Conservation (phyloP, 2,113 vertebrate genomes). For the Oostethus manadensis region DNA sequence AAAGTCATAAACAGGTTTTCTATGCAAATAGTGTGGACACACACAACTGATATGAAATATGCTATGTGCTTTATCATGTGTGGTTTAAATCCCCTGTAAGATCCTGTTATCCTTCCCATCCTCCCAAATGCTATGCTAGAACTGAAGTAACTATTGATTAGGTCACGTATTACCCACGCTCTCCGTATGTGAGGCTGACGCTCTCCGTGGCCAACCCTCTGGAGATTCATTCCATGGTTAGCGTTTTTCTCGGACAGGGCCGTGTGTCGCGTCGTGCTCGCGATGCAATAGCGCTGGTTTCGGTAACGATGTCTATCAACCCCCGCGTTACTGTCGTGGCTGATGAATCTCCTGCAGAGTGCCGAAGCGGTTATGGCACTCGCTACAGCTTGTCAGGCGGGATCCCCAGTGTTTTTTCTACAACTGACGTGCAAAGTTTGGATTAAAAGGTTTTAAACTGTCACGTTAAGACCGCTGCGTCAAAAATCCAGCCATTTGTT, state of each 20-base stretch:
- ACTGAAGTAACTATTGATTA: conserved; percentile 60
- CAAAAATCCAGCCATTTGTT: too few species aligned
- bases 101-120: conserved; percentile 7
- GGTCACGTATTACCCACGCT: conserved; percentile 60
- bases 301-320: conserved; percentile 59
- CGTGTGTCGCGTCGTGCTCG: conserved; percentile 58
- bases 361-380: conserved; percentile 32
- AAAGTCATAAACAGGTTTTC: too few species aligned
- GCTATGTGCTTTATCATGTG: too few species aligned
- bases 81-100: too few species aligned
- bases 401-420: neutral
- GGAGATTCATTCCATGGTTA: conserved; percentile 63
- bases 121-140: conserved; percentile 28
- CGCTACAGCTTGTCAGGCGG: conserved; percentile 9
- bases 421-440: too few species aligned
- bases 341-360: conserved; percentile 46
- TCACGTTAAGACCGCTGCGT: too few species aligned
- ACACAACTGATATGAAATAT: too few species aligned
- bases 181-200: conserved; percentile 61
- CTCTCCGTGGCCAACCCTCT: conserved; percentile 59
- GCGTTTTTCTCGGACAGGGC: conserved; percentile 56
- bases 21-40: too few species aligned
- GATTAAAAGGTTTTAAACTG: too few species aligned
- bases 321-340: conserved; percentile 43
- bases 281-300: conserved; percentile 47